phyloP scores from a whole-genome alignment of 2,113 vertebrate genomes.

The Hippopotamus amphibius region DNA sequence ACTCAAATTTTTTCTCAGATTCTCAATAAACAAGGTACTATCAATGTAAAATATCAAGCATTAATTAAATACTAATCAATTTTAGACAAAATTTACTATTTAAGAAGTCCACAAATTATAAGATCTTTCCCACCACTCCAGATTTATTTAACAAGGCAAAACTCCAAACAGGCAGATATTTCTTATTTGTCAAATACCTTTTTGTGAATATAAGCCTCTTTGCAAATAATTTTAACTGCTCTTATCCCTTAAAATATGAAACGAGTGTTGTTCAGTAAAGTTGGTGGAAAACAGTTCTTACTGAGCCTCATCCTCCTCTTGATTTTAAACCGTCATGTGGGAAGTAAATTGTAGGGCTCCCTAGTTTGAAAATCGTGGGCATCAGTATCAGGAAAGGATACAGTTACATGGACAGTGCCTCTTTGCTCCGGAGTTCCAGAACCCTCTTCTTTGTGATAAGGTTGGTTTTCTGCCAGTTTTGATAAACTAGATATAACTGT shows the following conservation, averaged over 20 bases:
- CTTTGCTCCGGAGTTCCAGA: not conserved
- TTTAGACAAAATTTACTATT: not conserved
- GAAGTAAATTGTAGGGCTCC: not conserved
- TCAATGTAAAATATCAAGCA: not conserved
- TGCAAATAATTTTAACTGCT: not conserved
- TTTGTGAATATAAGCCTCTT: slow-evolving; percentile 36
- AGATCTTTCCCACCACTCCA: not conserved
- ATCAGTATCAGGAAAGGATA: not conserved
- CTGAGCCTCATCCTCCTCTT: not conserved
- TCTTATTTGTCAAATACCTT: slow-evolving; percentile 12
- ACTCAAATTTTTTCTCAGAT: not conserved
- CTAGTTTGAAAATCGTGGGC: not conserved
- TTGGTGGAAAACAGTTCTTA: not conserved
- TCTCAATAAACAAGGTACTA: slow-evolving; percentile 9
- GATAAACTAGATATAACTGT: no score
- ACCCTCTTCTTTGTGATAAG: not conserved
- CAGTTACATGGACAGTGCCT: not conserved
- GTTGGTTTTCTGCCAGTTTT: not conserved
- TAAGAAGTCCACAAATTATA: not conserved
- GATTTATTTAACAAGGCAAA: not conserved
- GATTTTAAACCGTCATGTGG: not conserved
- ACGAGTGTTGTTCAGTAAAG: not conserved
- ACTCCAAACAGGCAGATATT: not conserved
- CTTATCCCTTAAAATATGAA: not conserved
- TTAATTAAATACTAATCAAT: not conserved